These are phyloP conservation scores for Arrhopalites spinosus DNA, from an alignment of 2,888 invertebrate species.

Conservation along the genomic window DNA sequence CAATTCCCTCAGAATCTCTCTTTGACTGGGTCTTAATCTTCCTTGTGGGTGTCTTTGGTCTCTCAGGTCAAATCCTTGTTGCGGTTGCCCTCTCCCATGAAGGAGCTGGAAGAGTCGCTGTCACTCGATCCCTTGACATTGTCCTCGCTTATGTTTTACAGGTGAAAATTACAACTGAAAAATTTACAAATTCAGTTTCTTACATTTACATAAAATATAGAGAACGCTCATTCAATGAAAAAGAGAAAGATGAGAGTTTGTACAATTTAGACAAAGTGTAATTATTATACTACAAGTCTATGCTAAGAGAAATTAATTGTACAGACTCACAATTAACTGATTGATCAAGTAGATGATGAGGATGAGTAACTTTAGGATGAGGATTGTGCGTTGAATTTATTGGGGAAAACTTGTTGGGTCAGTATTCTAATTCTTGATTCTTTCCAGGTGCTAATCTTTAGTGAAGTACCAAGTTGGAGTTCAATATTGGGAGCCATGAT, in stretches of 20 bases:
- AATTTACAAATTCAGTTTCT: too few relatives aligned
- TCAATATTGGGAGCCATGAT: slow-evolving; percentile 60
- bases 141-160: slow-evolving; percentile 62
- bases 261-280: too few relatives aligned
- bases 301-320: too few relatives aligned
- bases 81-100: slow-evolving; percentile 62
- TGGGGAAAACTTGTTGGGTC: neutral
- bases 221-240: too few relatives aligned
- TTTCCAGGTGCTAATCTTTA: slow-evolving; percentile 59
- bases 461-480: slow-evolving; percentile 60
- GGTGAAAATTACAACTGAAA: too few relatives aligned
- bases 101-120: slow-evolving; percentile 62
- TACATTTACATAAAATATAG: too few relatives aligned
- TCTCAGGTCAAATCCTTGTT: slow-evolving; percentile 61
- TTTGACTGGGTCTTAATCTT: slow-evolving; percentile 52
- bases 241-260: too few relatives aligned
- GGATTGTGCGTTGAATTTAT: too few relatives aligned
- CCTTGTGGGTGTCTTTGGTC: slow-evolving; percentile 59
- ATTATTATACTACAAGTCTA: too few relatives aligned
- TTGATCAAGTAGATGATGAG: too few relatives aligned
- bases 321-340: too few relatives aligned
- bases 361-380: neutral
- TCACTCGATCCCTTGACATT: slow-evolving; percentile 62
- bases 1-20: slow-evolving; percentile 40
- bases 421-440: neutral